A percentile compares a stretch with the other conserved stretches of the same genome.
Conservation (phyloP, 2,888 invertebrate species). For the Dynastes maya region DNA sequence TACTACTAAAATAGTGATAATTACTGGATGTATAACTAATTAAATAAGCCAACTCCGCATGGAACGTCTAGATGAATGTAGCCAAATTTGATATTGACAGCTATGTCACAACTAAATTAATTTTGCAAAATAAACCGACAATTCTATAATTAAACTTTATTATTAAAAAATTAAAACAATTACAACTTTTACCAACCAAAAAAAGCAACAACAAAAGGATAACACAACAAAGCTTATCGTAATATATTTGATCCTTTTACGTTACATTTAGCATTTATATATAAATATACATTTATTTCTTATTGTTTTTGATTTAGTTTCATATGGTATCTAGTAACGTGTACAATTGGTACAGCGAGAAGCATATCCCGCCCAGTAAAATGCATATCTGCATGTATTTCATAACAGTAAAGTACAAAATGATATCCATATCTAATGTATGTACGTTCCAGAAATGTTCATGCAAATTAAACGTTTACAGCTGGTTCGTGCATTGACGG, state of each 20-base stretch:
- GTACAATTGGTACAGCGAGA: constrained; percentile 64
- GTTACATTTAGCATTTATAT: constrained; percentile 23
- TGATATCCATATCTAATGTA: constrained; percentile 65
- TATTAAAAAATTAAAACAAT: background rate
- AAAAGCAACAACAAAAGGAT: constrained; percentile 2
- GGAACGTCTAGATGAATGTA: too few relatives aligned
- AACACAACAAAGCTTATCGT: constrained; percentile 30
- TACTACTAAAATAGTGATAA: too few relatives aligned
- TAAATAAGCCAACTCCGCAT: too few relatives aligned
- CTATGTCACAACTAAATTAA: too few relatives aligned
- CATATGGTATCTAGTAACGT: constrained; percentile 37
- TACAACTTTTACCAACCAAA: too few relatives aligned
- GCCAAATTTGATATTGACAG: too few relatives aligned
- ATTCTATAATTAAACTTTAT: background rate
- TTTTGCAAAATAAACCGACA: too few relatives aligned
- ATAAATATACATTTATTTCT: constrained; percentile 24
- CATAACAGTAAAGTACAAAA: constrained; percentile 67
- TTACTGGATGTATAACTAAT: too few relatives aligned
- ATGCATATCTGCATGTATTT: constrained; percentile 68
- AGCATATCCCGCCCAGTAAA: constrained; percentile 64
- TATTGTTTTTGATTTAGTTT: background rate
- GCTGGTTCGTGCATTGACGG: constrained; percentile 23
- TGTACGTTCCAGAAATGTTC: background rate
- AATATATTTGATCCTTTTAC: constrained; percentile 20
- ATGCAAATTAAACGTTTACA: constrained; percentile 39